These are phyloP conservation scores for Anarhynchus alexandrinus DNA, from an alignment of 2,113 vertebrate genomes.

Conservation along the genomic window DNA sequence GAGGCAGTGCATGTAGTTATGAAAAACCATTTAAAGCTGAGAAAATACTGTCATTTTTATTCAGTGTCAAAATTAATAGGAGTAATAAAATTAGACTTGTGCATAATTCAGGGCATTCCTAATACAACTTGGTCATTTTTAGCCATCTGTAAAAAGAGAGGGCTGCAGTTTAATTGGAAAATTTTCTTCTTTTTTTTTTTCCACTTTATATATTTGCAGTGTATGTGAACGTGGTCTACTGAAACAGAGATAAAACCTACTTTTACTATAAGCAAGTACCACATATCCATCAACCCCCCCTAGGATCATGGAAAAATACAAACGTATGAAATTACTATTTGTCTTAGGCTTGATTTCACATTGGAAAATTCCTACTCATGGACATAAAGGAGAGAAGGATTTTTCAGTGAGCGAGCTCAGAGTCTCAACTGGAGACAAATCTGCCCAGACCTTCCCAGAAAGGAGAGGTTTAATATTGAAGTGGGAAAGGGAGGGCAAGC, in stretches of 20 bases:
- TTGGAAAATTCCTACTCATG: neutral
- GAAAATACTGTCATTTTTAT: slow-evolving; percentile 11
- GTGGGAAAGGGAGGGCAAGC: neutral
- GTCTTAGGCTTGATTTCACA: neutral
- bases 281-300: accelerated
- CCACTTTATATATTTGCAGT: neutral
- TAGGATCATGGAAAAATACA: neutral
- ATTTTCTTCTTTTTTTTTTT: neutral
- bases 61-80: slow-evolving; percentile 26
- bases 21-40: neutral
- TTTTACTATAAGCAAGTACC: neutral
- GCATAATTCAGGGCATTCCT: slow-evolving; percentile 46
- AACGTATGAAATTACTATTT: neutral
- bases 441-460: neutral
- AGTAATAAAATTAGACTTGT: slow-evolving; percentile 36
- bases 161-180: neutral
- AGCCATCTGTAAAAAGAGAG: neutral
- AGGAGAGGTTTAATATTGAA: neutral
- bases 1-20: neutral
- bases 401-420: neutral
- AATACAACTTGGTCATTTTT: neutral
- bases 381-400: neutral
- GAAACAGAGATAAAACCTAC: neutral
- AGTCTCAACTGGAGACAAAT: neutral
- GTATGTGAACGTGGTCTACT: neutral